These are phyloP conservation scores for Enteromius anoplus DNA, from an alignment of 2,797 vertebrate genomes.

Conservation along the genomic window DNA sequence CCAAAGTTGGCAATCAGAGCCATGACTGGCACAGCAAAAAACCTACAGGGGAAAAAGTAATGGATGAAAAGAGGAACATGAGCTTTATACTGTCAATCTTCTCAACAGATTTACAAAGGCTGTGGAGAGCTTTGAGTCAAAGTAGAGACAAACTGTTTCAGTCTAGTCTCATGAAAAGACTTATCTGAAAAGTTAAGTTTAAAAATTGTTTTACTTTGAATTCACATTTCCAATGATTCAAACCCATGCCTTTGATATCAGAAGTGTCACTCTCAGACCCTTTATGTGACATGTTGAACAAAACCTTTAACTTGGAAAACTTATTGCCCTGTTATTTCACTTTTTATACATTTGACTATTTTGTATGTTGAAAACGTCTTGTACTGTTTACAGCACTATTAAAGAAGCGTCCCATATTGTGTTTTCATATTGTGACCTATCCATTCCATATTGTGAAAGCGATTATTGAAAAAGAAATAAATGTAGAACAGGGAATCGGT, in stretches of 20 bases:
- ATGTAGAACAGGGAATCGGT: too few species aligned
- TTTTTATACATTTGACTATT: not conserved
- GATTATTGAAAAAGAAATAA: not conserved
- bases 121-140: not conserved
- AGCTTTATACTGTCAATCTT: not conserved
- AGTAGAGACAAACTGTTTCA: not conserved
- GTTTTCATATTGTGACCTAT: not conserved
- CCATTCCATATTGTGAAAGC: not conserved
- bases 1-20: conserved; percentile 92
- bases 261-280: not conserved
- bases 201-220: not conserved
- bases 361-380: not conserved
- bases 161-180: not conserved
- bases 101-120: not conserved
- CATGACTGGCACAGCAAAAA: conserved; percentile 91
- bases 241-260: not conserved
- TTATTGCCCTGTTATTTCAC: not conserved
- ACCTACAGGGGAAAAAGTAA: conserved; percentile 75
- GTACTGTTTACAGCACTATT: not conserved
- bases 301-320: not conserved
- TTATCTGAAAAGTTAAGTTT: not conserved
- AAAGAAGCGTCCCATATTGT: not conserved
- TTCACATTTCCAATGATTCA: not conserved
- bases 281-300: not conserved
- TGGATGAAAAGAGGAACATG: conserved; percentile 48